Base-by-base conservation (phyloP, 2,113 vertebrate species). In the Gadus macrocephalus region DNA sequence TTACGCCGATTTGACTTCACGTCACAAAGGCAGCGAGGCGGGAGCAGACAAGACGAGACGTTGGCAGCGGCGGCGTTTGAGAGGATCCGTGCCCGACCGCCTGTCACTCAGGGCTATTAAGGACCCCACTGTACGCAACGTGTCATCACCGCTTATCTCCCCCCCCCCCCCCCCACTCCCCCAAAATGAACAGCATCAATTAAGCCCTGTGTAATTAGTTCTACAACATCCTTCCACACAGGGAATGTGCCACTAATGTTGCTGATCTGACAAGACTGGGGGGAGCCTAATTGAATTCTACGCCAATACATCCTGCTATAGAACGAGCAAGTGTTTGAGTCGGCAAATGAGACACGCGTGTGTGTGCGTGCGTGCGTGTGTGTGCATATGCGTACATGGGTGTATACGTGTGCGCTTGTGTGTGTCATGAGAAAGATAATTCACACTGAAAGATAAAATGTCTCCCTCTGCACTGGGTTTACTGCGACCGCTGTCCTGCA, bases 191-290 rank as follows among this genome's bases (percentile, higher is more conserved):
- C 93, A 95, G 93, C 93, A 91, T 94, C 95, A 96, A 96, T 97
- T 97, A 96, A 92, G 93, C 94, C 92, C 93, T 93, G 93, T 93
- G 93, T 93, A 95, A 96, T 96, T 96, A 96, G 93, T 93, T 93
- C 92, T 90, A 92, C 92, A 95, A 93, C 93, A 94, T 95, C 94
- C 93, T 93, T 93, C 95, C 96, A 95, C 94, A 94, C 92, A 86
- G 91, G 91, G 93, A 93, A 92, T 93, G 93, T 93, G 93, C 90
- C 87, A 91, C 93, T 95, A 94, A 96, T 95, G 93, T 91, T 93
- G 93, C 93, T 93, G 94, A 94, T 94, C 93, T 81, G 74, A 82
- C 72, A 94, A 92, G 93, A 68, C 81, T 79, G 12, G 90, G 91
- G 91, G 90, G 90, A 25, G 86, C 92, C 89, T 95, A 94, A 96